Percentiles rank a stretch among this genome's conserved stretches.
phyloP scores from a whole-genome alignment of 2,797 vertebrate genomes.

The Thaleichthys pacificus region DNA sequence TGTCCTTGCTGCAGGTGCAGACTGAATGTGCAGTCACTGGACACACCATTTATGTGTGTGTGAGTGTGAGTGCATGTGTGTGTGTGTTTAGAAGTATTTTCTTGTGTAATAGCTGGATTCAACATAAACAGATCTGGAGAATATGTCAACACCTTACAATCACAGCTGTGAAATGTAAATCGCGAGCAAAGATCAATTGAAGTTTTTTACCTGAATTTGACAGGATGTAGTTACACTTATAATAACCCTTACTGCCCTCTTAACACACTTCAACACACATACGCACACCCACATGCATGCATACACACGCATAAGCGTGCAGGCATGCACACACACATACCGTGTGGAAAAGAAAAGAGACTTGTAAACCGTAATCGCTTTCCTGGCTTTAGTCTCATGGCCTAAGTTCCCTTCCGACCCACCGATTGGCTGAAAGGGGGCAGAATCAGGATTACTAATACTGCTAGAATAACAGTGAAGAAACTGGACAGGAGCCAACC shows the following conservation, averaged over 20 bases:
- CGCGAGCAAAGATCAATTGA: too few relatives aligned
- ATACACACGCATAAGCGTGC: conserved; percentile 1
- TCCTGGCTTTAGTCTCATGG: conserved; percentile 40
- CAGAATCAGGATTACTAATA: conserved; percentile 64
- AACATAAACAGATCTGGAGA: conserved; percentile 1
- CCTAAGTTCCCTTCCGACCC: conserved; percentile 29
- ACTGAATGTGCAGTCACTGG: background rate
- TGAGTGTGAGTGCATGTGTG: background rate
- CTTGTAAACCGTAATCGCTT: conserved; percentile 48
- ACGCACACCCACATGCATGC: conserved; percentile 11
- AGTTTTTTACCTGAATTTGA: too few relatives aligned
- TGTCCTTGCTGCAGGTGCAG: conserved; percentile 1
- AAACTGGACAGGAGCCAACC: conserved; percentile 53
- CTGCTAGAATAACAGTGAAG: conserved; percentile 64
- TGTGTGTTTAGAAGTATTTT: background rate
- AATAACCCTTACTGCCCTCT: too few relatives aligned
- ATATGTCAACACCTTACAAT: background rate
- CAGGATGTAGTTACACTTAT: too few relatives aligned
- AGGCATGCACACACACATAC: conserved; percentile 13
- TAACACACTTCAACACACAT: conserved; percentile 1
- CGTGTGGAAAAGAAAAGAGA: conserved; percentile 19
- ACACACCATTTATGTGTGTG: background rate
- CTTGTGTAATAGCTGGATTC: background rate
- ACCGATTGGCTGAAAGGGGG: conserved; percentile 27
- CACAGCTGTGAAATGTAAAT: background rate